phyloP scores from a whole-genome alignment of 2,113 vertebrate species.

The Elephantulus edwardii region DNA sequence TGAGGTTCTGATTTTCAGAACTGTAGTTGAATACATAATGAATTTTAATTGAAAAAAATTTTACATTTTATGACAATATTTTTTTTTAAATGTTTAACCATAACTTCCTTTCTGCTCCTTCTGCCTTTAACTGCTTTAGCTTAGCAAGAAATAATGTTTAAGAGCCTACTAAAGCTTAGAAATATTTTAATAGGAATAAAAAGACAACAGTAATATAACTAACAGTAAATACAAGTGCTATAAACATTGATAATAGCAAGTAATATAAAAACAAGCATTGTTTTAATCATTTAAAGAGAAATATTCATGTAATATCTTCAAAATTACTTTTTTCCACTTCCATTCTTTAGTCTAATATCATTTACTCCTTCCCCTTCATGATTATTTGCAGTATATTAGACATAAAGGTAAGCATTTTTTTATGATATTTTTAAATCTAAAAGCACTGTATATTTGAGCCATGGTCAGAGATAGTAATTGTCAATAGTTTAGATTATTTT shows the following conservation, averaged over 20 bases:
- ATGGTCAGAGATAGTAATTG: background rate
- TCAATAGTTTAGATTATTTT: background rate
- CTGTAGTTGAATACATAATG: constrained; percentile 18
- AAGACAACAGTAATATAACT: background rate
- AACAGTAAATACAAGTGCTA: background rate
- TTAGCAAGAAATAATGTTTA: constrained; percentile 38
- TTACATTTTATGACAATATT: constrained; percentile 37
- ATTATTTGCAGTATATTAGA: constrained; percentile 11
- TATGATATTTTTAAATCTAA: background rate
- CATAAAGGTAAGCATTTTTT: background rate
- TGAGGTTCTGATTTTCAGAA: constrained; percentile 63
- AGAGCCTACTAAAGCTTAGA: constrained; percentile 19
- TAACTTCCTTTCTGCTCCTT: constrained; percentile 9
- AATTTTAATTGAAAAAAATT: constrained; percentile 68
- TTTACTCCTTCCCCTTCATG: background rate
- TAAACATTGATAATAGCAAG: constrained; percentile 24
- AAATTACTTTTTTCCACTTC: background rate
- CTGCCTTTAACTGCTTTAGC: constrained; percentile 20
- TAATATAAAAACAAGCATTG: background rate
- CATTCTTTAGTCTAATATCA: background rate
- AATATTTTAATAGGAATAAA: constrained; percentile 42
- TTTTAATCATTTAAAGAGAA: constrained; percentile 2
- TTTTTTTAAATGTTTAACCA: constrained; percentile 34
- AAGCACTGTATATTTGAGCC: background rate
- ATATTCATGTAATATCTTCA: background rate